Evolutionary conservation across 2,113 vertebrate species (phyloP).

Genomic region (Pipra filicauda): DNA sequence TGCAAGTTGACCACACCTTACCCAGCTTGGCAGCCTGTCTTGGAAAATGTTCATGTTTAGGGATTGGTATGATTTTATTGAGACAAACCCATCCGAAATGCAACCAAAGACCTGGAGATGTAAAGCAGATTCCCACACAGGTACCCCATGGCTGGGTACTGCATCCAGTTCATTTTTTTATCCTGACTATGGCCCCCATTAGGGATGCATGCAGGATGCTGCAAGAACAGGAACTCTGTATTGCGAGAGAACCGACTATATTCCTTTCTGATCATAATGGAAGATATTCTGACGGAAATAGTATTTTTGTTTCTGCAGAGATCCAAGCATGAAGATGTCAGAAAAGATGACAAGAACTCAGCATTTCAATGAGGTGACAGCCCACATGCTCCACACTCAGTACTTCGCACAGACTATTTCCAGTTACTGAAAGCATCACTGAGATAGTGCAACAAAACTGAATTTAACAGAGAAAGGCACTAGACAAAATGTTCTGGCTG

Average conservation of each 20-base stretch:
- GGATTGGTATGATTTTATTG: not conserved
- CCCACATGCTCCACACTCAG: not conserved
- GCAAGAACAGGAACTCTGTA: not conserved
- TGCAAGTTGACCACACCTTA: not conserved
- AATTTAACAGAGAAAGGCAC: not conserved
- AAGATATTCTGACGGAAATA: not conserved
- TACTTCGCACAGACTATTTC: not conserved
- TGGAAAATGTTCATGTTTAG: not conserved
- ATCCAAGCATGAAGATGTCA: not conserved
- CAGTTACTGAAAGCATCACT: not conserved
- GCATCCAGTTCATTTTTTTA: not conserved
- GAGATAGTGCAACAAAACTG: not conserved
- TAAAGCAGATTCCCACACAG: not conserved
- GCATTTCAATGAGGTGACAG: not conserved
- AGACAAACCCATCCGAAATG: not conserved
- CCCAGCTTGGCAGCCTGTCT: not conserved
- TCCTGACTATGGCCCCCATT: not conserved
- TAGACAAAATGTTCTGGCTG: not conserved
- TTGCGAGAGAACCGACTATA: fast-evolving
- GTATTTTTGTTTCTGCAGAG: not conserved
- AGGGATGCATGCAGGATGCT: not conserved
- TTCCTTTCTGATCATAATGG: not conserved
- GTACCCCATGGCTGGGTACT: not conserved
- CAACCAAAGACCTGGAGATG: not conserved
- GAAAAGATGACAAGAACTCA: not conserved